Conservation (phyloP, 2,797 vertebrate genomes). For the Amazona ochrocephala region DNA sequence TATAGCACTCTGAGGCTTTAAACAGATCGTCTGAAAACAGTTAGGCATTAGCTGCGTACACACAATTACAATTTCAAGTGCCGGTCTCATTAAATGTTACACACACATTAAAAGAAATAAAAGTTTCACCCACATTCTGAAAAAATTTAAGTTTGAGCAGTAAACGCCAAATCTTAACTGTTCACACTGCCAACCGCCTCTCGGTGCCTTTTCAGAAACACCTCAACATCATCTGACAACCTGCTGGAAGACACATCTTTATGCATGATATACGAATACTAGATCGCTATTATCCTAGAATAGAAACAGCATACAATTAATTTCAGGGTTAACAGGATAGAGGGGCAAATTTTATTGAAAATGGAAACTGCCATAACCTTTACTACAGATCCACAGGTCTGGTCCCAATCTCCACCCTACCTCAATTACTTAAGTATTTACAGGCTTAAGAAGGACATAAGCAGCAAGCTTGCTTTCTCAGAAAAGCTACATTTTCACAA, state of each 20-base stretch:
- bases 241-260: neutral
- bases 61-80: neutral
- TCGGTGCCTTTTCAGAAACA: neutral
- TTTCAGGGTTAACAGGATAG: neutral
- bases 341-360: neutral
- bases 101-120: neutral
- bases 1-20: constrained; percentile 23
- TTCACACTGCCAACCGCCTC: neutral
- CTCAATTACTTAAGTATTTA: neutral
- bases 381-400: neutral
- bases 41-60: neutral
- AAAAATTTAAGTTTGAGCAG: neutral
- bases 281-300: neutral
- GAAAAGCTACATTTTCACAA: neutral
- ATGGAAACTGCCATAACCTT: neutral
- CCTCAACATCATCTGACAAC: neutral
- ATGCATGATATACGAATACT: neutral
- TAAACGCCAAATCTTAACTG: neutral
- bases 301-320: neutral
- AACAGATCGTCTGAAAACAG: constrained; percentile 13
- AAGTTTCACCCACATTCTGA: neutral
- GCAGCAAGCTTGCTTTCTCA: neutral
- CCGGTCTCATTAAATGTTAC: neutral
- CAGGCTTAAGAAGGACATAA: neutral
- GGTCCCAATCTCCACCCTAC: neutral